Percentiles rank a stretch among this genome's conserved stretches.
Conservation (phyloP, 2,888 invertebrate genomes). For the Clunio marinus region DNA sequence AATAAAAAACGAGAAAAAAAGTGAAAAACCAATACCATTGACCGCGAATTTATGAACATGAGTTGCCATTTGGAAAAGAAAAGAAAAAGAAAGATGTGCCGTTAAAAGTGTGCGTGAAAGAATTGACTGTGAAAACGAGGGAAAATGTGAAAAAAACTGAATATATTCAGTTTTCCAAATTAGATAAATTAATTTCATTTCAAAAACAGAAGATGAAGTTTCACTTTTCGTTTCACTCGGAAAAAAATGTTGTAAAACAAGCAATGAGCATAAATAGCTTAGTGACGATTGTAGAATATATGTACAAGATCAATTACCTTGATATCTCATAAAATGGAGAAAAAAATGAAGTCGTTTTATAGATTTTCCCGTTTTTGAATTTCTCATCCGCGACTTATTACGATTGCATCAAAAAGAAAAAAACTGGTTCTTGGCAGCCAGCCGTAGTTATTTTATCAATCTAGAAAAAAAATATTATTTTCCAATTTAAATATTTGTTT, state of each 20-base stretch:
- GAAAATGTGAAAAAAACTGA: constrained; percentile 6
- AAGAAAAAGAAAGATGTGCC: neutral
- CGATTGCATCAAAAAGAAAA: neutral
- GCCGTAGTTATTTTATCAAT: neutral
- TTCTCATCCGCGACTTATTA: constrained; percentile 33
- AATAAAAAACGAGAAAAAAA: neutral
- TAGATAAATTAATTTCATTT: no score
- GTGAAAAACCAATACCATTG: constrained; percentile 22
- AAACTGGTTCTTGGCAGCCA: constrained; percentile 19
- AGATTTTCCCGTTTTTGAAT: constrained; percentile 36
- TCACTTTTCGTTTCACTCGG: no score
- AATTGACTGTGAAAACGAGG: neutral
- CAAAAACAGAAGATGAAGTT: no score
- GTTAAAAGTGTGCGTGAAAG: constrained; percentile 30
- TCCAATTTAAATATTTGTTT: no score
- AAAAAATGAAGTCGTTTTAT: constrained; percentile 4
- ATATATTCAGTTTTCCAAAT: no score
- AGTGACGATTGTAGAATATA: no score
- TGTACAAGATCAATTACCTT: no score
- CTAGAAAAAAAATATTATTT: no score
- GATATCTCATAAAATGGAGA: neutral
- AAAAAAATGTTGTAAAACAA: no score
- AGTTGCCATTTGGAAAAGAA: neutral
- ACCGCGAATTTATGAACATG: constrained; percentile 23
- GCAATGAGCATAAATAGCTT: no score